Evolutionary conservation across 2,113 vertebrate species (phyloP), one percentile per base, ranked within the genome.

Genomic region (Pipa parva): DNA sequence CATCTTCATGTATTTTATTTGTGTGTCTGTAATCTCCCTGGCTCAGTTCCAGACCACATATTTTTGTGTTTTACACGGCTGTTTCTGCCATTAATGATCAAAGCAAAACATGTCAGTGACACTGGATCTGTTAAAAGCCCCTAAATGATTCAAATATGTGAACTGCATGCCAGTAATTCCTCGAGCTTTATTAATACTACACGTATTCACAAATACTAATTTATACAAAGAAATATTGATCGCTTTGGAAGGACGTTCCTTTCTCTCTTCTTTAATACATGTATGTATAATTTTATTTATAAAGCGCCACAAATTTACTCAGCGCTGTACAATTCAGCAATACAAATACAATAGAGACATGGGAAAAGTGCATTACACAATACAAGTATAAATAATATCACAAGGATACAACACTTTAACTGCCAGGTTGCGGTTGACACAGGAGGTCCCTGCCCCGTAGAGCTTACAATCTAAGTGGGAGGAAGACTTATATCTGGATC

Each of bases 21-120:
- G n/a, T n/a, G n/a, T 5, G 46, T 49, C 27, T 25, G 17, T 15
- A 27, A 56, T 56, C 20, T 56, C n/a, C 7, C 4, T 31, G n/a
- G 26, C 52, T 56, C 7, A n/a, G 6, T 29, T 56, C 52, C 26
- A 56, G 27, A 27, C 24, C 52, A 29, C 52, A 56, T 56, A 27
- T 28, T 56, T 56, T 56, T 26, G 25, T 52, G 24, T 52, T 52
- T 52, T 52, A 26, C 50, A 26, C n/a, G 17, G 2, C 50, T 55
- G 39, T 42, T n/a, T 56, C 20, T 56, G 17, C 27, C 52, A 29
- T 56, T 56, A 56, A n/a, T 29, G 26, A 56, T 56, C 52, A 56
- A 56, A 56, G 52, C 9, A 27, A 56, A 20, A 52, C 52, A 56
- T 31, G 52, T 56, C 52, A 56, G 26, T 29, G 17, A 56, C 52